Base-by-base conservation (phyloP, 1,140 invertebrate genomes). In the Goniozus legneri region DNA sequence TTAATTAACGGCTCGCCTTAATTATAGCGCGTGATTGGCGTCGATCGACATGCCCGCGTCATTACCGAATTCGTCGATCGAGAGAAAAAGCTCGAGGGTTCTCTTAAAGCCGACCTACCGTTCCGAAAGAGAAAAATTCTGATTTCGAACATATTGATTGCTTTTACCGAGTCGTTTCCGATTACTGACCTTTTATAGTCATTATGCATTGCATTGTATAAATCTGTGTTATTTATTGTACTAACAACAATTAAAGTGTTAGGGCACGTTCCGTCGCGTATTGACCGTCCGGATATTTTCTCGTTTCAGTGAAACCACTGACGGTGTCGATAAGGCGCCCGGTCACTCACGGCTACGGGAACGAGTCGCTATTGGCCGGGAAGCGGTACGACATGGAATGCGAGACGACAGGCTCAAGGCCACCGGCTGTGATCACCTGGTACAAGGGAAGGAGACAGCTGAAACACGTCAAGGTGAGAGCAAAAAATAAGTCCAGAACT, bases 381-480 rank as follows among this genome's bases (percentile, higher is more conserved):
- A 81, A 85, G 39, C 77, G 83, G 15, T 91, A 90, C 65, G 84
- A 89, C 65, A 80, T 93, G 14, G 79, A 81, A 40, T 95, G 92
- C 66, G 84, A 89, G 65, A 89, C 89, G 2, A 82, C 83, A 8
- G 92, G 91, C 35, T 91, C 89, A 7, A 79, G 89, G 45, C 92
- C 92, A 33, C 83, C 88, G 2, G 89, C 91, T 16, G 81, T 88
- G 60, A 87, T 95, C 60, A 88, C 89, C 1, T 94, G 91, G 91
- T 89, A 89, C 75, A 91, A 91, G 67, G 88, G 85, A 35, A 58
- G 58, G 67, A 79, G 86, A 54, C 84, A 87, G 62, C 80, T 88
- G 44, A 84, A 85, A 68, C 82, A 85, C 63, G 85, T 86, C 42
- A 86, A 83, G 76, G 85, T 88, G 69, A 80, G 64, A 44, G 35